Percentiles rank a stretch among this genome's conserved stretches.
Conservation (phyloP, 2,888 invertebrate species). For the Drosophila testacea region DNA sequence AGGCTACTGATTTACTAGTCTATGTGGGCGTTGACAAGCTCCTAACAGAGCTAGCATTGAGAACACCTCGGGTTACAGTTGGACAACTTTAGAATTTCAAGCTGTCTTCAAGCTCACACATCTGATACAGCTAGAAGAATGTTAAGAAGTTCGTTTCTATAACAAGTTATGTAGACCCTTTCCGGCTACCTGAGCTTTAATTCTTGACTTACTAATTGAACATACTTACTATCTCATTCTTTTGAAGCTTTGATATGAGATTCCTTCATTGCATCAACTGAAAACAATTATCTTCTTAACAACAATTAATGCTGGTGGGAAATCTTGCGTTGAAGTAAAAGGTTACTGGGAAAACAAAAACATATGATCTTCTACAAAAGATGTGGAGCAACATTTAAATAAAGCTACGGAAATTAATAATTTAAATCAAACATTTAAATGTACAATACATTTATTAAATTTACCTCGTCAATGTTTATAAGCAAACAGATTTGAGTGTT, state of each 20-base stretch:
- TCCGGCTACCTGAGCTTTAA: not conserved
- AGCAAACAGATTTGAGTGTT: too few species aligned
- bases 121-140: not conserved
- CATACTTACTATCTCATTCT: not conserved
- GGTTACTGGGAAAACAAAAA: too few species aligned
- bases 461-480: too few species aligned
- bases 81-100: not conserved
- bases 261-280: not conserved
- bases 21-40: not conserved
- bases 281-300: too few species aligned
- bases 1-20: not conserved
- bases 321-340: not conserved
- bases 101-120: not conserved
- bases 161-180: slow-evolving; percentile 1
- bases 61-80: too few species aligned
- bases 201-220: not conserved
- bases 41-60: not conserved
- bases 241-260: not conserved
- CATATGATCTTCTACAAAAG: too few species aligned
- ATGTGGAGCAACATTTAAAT: too few species aligned
- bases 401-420: too few species aligned
- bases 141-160: not conserved
- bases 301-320: not conserved
- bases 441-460: too few species aligned
- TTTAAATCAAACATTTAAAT: too few species aligned